Evolutionary conservation across 2,888 invertebrate species (phyloP).

Genomic region (Rosalia funebris): DNA sequence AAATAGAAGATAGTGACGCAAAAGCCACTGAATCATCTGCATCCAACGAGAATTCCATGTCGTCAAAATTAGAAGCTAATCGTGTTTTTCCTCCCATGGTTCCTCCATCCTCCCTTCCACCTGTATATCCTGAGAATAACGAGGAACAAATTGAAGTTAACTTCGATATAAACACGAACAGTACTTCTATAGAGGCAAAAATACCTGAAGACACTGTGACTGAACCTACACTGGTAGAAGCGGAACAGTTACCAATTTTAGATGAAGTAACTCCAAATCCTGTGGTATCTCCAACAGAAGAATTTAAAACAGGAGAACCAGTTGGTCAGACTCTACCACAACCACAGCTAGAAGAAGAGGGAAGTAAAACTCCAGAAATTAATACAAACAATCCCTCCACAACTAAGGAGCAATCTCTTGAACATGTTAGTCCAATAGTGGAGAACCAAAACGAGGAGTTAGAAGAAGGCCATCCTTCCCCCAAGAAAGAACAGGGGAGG

Average conservation of each 20-base stretch:
- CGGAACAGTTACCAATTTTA: slow-evolving; percentile 20
- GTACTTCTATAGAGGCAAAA: slow-evolving; percentile 21
- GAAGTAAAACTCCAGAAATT: background rate
- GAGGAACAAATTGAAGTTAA: slow-evolving; percentile 12
- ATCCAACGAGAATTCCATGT: background rate
- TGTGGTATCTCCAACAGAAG: slow-evolving; percentile 14
- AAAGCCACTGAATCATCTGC: background rate
- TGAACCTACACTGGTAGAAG: slow-evolving; percentile 16
- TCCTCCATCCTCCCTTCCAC: background rate
- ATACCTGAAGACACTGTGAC: slow-evolving; percentile 21
- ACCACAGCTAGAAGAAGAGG: slow-evolving; percentile 2
- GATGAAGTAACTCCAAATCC: slow-evolving; percentile 39
- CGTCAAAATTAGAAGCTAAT: too few species aligned
- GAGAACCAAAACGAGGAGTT: too few species aligned
- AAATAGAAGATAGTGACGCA: background rate
- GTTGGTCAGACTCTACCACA: background rate
- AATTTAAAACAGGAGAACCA: too few species aligned
- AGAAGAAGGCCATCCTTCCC: too few species aligned
- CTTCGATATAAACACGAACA: background rate
- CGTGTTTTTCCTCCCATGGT: background rate
- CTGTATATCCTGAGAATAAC: background rate
- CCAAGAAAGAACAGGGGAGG: too few species aligned
- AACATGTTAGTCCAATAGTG: too few species aligned
- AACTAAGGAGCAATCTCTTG: too few species aligned
- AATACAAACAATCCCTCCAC: too few species aligned